These are phyloP conservation scores for Epinephelus moara DNA, from an alignment of 2,113 vertebrate genomes.

Conservation along the genomic window DNA sequence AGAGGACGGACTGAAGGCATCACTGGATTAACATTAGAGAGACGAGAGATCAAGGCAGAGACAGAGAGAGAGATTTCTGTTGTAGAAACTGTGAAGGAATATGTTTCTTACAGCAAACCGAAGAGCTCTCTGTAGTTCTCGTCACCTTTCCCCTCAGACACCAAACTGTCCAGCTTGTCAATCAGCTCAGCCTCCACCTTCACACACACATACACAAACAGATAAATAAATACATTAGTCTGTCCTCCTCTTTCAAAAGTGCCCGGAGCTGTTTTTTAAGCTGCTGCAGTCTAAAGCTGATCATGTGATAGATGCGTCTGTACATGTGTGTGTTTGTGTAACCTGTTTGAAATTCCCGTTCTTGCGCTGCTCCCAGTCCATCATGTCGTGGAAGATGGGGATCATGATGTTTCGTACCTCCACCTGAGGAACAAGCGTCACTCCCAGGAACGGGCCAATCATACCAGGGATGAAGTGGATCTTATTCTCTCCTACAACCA, in stretches of 20 bases:
- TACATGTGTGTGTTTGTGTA: too few relatives aligned
- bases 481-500: constrained; percentile 93
- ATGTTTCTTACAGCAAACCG: constrained; percentile 91
- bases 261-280: too few relatives aligned
- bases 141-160: constrained; percentile 98
- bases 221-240: neutral
- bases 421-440: constrained; percentile 95
- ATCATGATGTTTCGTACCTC: constrained; percentile 99
- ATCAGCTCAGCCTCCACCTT: constrained; percentile 98
- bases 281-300: constrained; percentile 66
- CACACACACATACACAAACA: constrained; percentile 11
- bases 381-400: constrained; percentile 99
- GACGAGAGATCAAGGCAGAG: neutral
- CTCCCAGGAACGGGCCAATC: constrained; percentile 98
- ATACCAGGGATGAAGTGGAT: constrained; percentile 98
- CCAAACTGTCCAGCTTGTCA: constrained; percentile 97
- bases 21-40: constrained; percentile 5
- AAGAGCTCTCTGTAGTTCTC: constrained; percentile 99
- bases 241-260: neutral
- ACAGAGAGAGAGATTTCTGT: neutral
- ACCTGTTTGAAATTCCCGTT: constrained; percentile 99
- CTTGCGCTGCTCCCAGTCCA: constrained; percentile 99
- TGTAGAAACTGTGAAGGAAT: neutral
- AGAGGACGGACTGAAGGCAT: neutral
- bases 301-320: constrained; percentile 77